phyloP scores from a whole-genome alignment of 1,140 invertebrate genomes.

The Mesaphorura yosii region DNA sequence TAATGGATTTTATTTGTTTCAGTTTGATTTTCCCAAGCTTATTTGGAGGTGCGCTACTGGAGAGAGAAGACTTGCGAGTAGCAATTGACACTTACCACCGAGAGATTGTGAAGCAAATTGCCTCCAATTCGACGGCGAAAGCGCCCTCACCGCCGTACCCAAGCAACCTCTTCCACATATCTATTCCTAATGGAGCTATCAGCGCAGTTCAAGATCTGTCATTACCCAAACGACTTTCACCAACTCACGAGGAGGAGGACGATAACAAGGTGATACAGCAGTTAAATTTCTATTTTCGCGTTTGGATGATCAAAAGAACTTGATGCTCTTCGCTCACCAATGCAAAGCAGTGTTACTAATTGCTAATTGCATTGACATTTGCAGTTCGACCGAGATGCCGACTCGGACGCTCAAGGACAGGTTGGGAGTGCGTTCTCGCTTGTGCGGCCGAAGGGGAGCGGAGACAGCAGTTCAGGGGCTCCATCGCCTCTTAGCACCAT shows the following conservation, averaged over 20 bases:
- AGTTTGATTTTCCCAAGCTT: slow-evolving; percentile 69
- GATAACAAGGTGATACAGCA: slow-evolving; percentile 14
- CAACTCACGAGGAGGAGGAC: slow-evolving; percentile 28
- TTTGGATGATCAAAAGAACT: background rate
- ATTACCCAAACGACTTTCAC: slow-evolving; percentile 44
- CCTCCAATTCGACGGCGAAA: slow-evolving; percentile 30
- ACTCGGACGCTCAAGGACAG: slow-evolving; percentile 55
- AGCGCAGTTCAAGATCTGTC: slow-evolving; percentile 64
- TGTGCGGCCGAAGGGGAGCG: slow-evolving; percentile 58
- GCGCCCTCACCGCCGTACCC: slow-evolving; percentile 39
- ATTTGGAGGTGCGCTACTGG: slow-evolving; percentile 53
- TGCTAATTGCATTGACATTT: background rate
- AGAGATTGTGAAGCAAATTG: slow-evolving; percentile 65
- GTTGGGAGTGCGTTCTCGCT: slow-evolving; percentile 72
- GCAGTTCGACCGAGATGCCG: slow-evolving; percentile 24
- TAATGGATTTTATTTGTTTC: slow-evolving; percentile 32
- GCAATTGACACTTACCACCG: slow-evolving; percentile 82
- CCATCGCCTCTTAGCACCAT: slow-evolving; percentile 61
- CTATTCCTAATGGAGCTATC: slow-evolving; percentile 12
- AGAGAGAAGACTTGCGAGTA: slow-evolving; percentile 73
- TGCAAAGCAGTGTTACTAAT: background rate
- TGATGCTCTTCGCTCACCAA: background rate
- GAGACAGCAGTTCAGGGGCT: slow-evolving; percentile 34
- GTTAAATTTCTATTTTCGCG: background rate
- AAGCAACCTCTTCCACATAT: slow-evolving; percentile 35